A percentile compares a stretch with the other conserved stretches of the same genome.
phyloP scores from a whole-genome alignment of 2,797 vertebrate species.

The Florisuga fusca region DNA sequence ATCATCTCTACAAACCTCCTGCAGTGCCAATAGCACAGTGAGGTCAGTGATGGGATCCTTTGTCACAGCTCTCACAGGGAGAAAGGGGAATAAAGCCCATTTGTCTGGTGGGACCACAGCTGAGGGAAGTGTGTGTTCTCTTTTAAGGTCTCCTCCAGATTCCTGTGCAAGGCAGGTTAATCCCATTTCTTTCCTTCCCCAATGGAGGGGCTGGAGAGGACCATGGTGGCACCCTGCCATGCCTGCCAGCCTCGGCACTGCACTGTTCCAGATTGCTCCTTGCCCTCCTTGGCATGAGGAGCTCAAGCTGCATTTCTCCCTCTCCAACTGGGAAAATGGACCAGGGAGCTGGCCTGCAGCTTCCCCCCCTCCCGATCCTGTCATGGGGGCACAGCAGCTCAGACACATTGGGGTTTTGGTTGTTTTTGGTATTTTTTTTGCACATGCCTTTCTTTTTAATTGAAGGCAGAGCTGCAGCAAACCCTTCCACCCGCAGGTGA shows the following conservation, averaged over 20 bases:
- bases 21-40: rapidly evolving
- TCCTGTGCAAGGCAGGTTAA: not conserved
- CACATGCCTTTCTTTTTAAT: not conserved
- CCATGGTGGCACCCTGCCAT: not conserved
- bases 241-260: conserved; percentile 20
- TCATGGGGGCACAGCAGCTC: not conserved
- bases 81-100: not conserved
- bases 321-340: not conserved
- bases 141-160: not conserved
- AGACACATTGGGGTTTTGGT: not conserved
- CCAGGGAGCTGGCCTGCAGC: not conserved
- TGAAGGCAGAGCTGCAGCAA: conserved; percentile 28
- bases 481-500: conserved; percentile 67
- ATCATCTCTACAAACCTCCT: not conserved
- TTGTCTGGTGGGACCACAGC: not conserved
- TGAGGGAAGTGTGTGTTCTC: not conserved
- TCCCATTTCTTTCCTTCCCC: not conserved
- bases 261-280: not conserved
- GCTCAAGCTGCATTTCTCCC: not conserved
- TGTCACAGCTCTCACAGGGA: not conserved
- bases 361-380: not conserved
- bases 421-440: not conserved
- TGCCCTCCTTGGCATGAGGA: not conserved
- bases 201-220: not conserved
- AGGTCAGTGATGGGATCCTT: not conserved